Evolutionary conservation across 2,113 vertebrate genomes (phyloP), one percentile per base, ranked within the genome.

Genomic region (Desmodus rotundus): DNA sequence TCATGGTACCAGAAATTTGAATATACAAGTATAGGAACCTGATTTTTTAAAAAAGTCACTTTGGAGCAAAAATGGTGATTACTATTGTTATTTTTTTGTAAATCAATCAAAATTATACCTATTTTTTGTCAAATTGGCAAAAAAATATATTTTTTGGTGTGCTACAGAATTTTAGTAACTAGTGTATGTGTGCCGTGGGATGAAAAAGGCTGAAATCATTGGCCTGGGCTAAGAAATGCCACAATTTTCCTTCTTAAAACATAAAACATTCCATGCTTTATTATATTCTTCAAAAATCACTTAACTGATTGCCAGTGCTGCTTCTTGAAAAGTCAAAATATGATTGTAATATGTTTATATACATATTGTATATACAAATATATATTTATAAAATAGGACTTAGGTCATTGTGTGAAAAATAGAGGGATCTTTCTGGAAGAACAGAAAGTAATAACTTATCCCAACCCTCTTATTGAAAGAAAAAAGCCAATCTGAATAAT

Each of bases 401-500:
- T 87, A 85, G 16, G 38, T 88, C 63, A 87, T 76, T 81, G 31
- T 96, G 17, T 96, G 72, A 92, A 93, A 95, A 96, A 94, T 93
- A 26, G 33, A 52, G 86, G 20, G 43, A 41, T 33, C 63, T 96
- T 97, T 94, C 56, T 87, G n/a, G 61, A 88, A 95, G 88, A 96
- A 96, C n/a, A 96, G 52, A 80, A 90, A 65, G 80, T 93, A 93
- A 47, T 90, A 91, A 96, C 92, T 97, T 96, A 87, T 38, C 17
- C 50, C 15, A 91, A 83, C 14, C 50, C 83, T 93, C 50, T 73
- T 91, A 87, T 54, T 88, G 80, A 93, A 95, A 96, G 58, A 67
- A 95, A 95, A 96, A 93, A 83, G 17, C 41, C n/a, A 68, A 74
- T 92, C 93, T 94, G 54, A 96, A 95, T 91, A 94, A 97, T 87